Conservation (phyloP, 2,113 vertebrate genomes). For the Forbesichthys agassizii region DNA sequence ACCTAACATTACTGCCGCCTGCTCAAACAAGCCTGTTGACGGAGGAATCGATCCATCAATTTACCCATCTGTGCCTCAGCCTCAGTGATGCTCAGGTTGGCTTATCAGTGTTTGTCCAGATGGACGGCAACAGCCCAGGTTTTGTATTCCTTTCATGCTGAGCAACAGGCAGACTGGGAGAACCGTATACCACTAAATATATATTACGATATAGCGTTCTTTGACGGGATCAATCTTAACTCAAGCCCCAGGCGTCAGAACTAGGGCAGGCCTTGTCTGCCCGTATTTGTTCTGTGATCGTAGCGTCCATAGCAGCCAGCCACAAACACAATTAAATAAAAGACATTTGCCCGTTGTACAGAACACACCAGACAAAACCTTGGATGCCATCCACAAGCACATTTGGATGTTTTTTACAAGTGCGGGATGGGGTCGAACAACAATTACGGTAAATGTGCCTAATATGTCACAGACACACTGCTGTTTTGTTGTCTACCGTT, state of each 20-base stretch:
- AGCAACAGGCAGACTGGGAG: conserved; percentile 46
- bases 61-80: conserved; percentile 21
- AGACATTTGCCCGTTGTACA: conserved; percentile 67
- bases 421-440: conserved; percentile 78
- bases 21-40: conserved; percentile 34
- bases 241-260: conserved; percentile 66
- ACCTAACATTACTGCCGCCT: conserved; percentile 42
- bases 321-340: conserved; percentile 53
- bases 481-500: conserved; percentile 44
- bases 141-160: conserved; percentile 56
- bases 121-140: conserved; percentile 39
- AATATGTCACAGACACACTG: conserved; percentile 79
- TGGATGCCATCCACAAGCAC: conserved; percentile 73
- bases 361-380: conserved; percentile 73
- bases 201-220: conserved; percentile 58
- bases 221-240: conserved; percentile 68
- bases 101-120: conserved; percentile 63
- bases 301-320: conserved; percentile 68
- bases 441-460: conserved; percentile 83
- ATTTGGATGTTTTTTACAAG: conserved; percentile 73
- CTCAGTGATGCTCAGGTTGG: conserved; percentile 31
- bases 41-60: conserved; percentile 38
- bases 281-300: conserved; percentile 64
- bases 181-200: conserved; percentile 63
- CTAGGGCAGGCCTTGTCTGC: conserved; percentile 54